A percentile compares a stretch with the other conserved stretches of the same genome.
phyloP scores from a whole-genome alignment of 2,797 vertebrate genomes.

The Chelidonichthys spinosus region DNA sequence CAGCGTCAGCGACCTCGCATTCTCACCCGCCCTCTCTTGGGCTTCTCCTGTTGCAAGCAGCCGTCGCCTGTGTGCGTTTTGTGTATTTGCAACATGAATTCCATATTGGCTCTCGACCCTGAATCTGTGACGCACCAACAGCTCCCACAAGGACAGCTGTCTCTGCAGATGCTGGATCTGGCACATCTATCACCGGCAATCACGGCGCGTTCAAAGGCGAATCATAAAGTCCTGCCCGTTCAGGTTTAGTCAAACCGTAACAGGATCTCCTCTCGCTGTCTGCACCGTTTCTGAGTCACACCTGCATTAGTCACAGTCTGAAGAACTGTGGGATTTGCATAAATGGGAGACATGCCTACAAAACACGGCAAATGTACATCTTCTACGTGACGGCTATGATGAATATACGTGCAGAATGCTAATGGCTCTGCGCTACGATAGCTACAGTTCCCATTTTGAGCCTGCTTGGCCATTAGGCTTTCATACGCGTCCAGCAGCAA shows the following conservation, averaged over 20 bases:
- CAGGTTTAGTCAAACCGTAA: conserved; percentile 55
- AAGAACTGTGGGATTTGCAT: conserved; percentile 22
- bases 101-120: conserved; percentile 33
- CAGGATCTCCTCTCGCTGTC: conserved; percentile 39
- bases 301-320: conserved; percentile 51
- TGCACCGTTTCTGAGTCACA: conserved; percentile 47
- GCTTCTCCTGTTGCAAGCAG: conserved; percentile 13
- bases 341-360: conserved; percentile 28
- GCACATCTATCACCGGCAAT: conserved; percentile 37
- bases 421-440: conserved; percentile 46
- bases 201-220: conserved; percentile 39
- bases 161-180: conserved; percentile 44
- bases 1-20: background rate
- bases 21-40: conserved; percentile 26
- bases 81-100: conserved; percentile 22
- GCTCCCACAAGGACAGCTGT: conserved; percentile 47
- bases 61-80: conserved; percentile 21
- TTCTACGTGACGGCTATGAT: conserved; percentile 11
- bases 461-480: too few relatives aligned
- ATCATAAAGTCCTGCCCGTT: conserved; percentile 40
- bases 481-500: background rate
- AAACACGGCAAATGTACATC: conserved; percentile 15
- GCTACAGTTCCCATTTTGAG: background rate
- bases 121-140: conserved; percentile 24
- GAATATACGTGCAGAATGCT: background rate